These are phyloP conservation scores for Actinopyga echinites DNA, from an alignment of 53 echinoderm and acorn worm genomes.

Conservation along the genomic window DNA sequence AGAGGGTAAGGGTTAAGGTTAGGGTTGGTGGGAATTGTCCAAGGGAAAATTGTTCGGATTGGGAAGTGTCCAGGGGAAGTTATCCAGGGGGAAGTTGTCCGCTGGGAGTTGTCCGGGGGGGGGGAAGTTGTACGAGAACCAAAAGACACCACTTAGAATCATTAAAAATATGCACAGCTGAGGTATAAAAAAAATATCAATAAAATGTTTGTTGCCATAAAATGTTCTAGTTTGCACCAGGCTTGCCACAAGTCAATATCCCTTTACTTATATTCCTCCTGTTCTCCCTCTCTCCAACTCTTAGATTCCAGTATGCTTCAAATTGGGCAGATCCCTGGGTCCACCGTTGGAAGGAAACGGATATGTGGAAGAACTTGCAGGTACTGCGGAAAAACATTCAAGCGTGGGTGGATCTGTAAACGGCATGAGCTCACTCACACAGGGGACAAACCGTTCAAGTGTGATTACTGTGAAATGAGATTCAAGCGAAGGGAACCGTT, in stretches of 20 bases:
- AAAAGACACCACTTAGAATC: too few relatives aligned
- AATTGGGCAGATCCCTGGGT: slow-evolving; percentile 21
- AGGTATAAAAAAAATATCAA: too few relatives aligned
- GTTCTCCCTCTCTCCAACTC: not conserved
- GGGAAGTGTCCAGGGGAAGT: too few relatives aligned
- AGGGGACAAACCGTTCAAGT: slow-evolving; percentile 7
- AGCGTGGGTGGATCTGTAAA: slow-evolving; percentile 22
- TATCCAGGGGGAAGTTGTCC: too few relatives aligned
- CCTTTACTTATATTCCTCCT: not conserved
- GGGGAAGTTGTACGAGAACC: too few relatives aligned
- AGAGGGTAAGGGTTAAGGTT: too few relatives aligned
- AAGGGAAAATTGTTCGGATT: too few relatives aligned
- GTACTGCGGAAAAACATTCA: slow-evolving; percentile 16
- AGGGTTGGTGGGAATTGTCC: too few relatives aligned
- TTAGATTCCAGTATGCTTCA: slow-evolving; percentile 14
- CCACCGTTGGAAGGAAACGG: not conserved
- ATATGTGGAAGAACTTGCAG: slow-evolving; percentile 2
- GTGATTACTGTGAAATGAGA: not conserved
- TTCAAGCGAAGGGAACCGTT: slow-evolving; percentile 11
- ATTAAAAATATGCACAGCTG: too few relatives aligned
- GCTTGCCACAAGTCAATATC: not conserved
- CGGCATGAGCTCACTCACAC: slow-evolving; percentile 30
- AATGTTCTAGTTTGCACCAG: too few relatives aligned
- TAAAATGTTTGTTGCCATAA: too few relatives aligned
- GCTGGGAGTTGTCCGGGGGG: too few relatives aligned